Evolutionary conservation across 2,797 vertebrate genomes (phyloP), one percentile per base, ranked within the genome.

Genomic region (Cyprinella venusta): DNA sequence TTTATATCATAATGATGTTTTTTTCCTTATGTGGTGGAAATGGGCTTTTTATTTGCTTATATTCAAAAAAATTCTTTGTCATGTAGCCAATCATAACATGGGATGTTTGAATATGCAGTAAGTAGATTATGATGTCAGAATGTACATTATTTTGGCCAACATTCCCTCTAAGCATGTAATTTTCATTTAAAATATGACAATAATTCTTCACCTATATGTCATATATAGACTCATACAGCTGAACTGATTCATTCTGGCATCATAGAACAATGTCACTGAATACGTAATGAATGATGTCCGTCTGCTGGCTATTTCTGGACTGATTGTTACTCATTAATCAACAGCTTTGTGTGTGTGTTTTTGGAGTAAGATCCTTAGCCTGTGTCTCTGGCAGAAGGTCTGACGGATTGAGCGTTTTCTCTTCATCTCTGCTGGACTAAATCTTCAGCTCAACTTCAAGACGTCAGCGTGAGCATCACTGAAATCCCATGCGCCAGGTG

Each of bases 201-300:
- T 40, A 1, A 6, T 76, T 36, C 18, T n/a, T 16, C 36, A 59
- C 8, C 15, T 59, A 21, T 40, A 13, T 40, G 21, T 76, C 2
- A 59, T 45, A 38, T 42, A 26, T 63, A 19, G 21, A 42, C 75
- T 45, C 38, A 45, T 12, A 19, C 13, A 5, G 15, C 3, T 13
- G n/a, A 24, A 7, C 18, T 36, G 61, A 50, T 65, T 78, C 75
- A 77, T 40, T 76, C 54, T 76, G 72, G 52, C 67, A 76, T 63
- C n/a, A 76, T 6, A 67, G 6, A 36, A 8, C 61, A 79, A 18
- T 65, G 30, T 79, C 42, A 36, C 61, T 52, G 42, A 50, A 79
- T 36, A 38, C 61, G 76, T 79, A 79, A 79, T 16, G 45, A 21
- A 75, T 21, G 50, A 74, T 78, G 59, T 63, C 24, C 56, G 10